Base-by-base conservation (phyloP, 2,797 vertebrate genomes). In the Mus spretus region DNA sequence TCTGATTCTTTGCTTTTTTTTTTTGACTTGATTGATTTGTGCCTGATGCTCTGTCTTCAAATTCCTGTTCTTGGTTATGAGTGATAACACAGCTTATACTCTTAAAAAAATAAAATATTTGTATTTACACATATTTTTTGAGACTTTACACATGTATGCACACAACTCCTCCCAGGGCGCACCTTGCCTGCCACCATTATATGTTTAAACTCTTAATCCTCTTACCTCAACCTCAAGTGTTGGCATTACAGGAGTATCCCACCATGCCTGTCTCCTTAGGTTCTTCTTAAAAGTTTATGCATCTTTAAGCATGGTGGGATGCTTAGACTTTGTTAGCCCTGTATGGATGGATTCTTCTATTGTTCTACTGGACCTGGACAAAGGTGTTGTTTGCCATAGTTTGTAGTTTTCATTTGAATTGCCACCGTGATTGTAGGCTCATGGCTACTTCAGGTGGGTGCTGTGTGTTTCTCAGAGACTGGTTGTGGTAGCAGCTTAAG, bases 1-100 rank as follows among this genome's bases (percentile, higher is more conserved):
- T 40, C 70, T 47, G 19, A 17, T n/a, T 61, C 72, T 89, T 89
- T 50, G n/a, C 12, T 19, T 11, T 72, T 72, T n/a, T n/a, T n/a
- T 86, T 74, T 72, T 50, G 34, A 80, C 34, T 81, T 63, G 59
- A 59, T 20, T 80, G 75, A 90, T 90, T 81, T 94, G 26, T 86
- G 75, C 44, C 22, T 90, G 20, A 67, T 67, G 3, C 63, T 90
- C 47, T 65, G 47, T 75, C 24, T 63, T 63, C 40, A 74, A 40
- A 19, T 26, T 92, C 13, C 4, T 59, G 14, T 37, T 96, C 24
- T 85, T 75, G 63, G 55, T 89, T 81, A 31, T 86, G 74, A 31
- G 14, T 57, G 12, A 9, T 26, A 34, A 24, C 63, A n/a, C 22
- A 47, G 24, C 40, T 77, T 34, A 65, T 28, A 26, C 34, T 26